phyloP scores from a whole-genome alignment of 2,797 vertebrate genomes.

The Intellagama lesueurii region DNA sequence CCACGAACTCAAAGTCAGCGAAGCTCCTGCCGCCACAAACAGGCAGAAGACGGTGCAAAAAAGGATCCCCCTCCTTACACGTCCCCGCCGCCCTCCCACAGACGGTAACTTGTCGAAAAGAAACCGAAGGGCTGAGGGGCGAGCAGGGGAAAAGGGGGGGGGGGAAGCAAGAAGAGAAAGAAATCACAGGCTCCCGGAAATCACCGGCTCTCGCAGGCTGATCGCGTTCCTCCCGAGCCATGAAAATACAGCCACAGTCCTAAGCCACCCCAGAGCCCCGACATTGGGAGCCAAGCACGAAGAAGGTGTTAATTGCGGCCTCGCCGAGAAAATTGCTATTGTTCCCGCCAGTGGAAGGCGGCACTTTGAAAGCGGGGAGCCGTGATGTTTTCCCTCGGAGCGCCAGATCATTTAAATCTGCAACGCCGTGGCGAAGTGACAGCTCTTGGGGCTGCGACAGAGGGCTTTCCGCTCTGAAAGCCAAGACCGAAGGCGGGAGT shows the following conservation, averaged over 20 bases:
- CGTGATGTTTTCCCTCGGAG: conserved; percentile 40
- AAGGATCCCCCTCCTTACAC: not conserved
- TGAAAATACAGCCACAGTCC: conserved; percentile 27
- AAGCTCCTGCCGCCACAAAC: not conserved
- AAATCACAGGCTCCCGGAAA: conserved; percentile 14
- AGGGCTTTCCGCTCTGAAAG: conserved; percentile 35
- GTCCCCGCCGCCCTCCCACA: not conserved
- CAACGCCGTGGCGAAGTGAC: conserved; percentile 55
- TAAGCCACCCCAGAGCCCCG: conserved; percentile 45
- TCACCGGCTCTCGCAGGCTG: conserved; percentile 29
- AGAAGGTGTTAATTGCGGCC: conserved; percentile 70
- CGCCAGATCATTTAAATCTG: conserved; percentile 46
- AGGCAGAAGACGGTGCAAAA: not conserved
- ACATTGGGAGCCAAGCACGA: conserved; percentile 49
- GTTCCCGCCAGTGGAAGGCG: conserved; percentile 62
- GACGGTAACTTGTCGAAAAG: not conserved
- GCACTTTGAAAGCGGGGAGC: conserved; percentile 42
- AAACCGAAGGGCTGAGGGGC: too few relatives aligned
- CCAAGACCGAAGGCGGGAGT: not conserved
- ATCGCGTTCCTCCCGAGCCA: conserved; percentile 39
- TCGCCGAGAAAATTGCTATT: conserved; percentile 70
- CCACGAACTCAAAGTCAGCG: not conserved
- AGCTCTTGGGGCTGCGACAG: conserved; percentile 54
- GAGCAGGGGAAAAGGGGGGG: not conserved
- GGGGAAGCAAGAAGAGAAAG: not conserved